Evolutionary conservation across 2,113 vertebrate species (phyloP), one percentile per base, ranked within the genome.

Genomic region (Puffinus mauretanicus): DNA sequence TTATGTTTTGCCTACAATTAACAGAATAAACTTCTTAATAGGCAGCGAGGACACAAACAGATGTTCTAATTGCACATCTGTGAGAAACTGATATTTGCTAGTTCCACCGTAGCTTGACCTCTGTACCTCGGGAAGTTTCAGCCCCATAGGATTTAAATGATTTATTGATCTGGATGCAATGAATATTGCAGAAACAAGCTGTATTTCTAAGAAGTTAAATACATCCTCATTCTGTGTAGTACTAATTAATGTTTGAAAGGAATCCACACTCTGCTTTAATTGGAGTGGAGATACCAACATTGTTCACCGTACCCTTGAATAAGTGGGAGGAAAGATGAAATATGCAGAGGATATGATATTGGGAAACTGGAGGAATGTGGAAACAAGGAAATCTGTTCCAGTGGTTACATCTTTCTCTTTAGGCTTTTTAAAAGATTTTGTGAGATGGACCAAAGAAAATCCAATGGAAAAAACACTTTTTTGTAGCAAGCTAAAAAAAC

Each of bases 31-130:
- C 97, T 95, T 96, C 72, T 89, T 97, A 98, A 98, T 83, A 96
- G 97, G 84, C 96, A 93, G 91, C 86, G 95, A 97, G 93, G 97
- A 97, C 80, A 94, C 97, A 97, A 98, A 92, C 98, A 98, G 98
- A 98, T 98, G 98, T 98, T 97, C 97, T 94, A 92, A 95, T 92
- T 95, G 94, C 92, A 81, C 83, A 95, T 94, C 95, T 97, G 97
- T 93, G 96, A 98, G 97, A 97, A 98, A 92, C 73, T 93, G 83
- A n/a, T 97, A 93, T 97, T 97, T 95, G 73, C 96, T 85, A 82
- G 92, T 88, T 97, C 94, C 95, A 96, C 87, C 97, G 91, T 80
- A 94, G 91, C 94, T 96, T 98, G 97, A 98, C 98, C 97, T 97
- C 88, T 96, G 88, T 88, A 91, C 96, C 93, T 97, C 10, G 32